Evolutionary conservation across 2,888 invertebrate genomes (phyloP), one percentile per base, ranked within the genome.

Genomic region (Synergus laeviventris): DNA sequence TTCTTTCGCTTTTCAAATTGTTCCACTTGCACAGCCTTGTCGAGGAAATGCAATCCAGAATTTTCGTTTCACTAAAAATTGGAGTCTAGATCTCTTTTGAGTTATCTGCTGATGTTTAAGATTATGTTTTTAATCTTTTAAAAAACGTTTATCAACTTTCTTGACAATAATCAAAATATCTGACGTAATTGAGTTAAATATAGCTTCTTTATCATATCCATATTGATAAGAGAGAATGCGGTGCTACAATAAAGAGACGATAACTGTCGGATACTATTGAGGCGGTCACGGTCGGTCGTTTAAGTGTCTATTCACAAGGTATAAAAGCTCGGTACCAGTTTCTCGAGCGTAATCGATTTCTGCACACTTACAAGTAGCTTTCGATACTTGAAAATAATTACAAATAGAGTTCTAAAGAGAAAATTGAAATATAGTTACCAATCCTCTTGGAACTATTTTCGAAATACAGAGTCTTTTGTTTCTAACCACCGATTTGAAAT

Each of bases 211-310:
- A 62, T 62, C 38, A n/a, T 31, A 31, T 38, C 8, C 2, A 38
- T 38, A 62, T 38, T 62, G 38, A 62, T 36, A 62, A n/a, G 36
- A 62, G 9, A n/a, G 38, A 62, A 62, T 39, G 39, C 39, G 62
- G 62, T 62, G 62, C 39, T 38, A 62, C 62, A 62, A 38, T 62
- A 62, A 31, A 31, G 18, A 62, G 62, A 39, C 62, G 62, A 62
- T 62, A 61, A 62, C 38, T 62, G 62, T 14, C 62, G 18, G 62
- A 62, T 18, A 38, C 62, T 62, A 62, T 62, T 62, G 62, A 62
- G 38, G 39, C 8, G 62, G 62, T 62, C 62, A 62, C 18, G 18
- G 62, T 62, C 38, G 39, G 62, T 62, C 62, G 62, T 62, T 62
- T 62, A 39, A 62, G 14, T 61, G 61, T 38, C 18, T 62, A 39